These are phyloP conservation scores for Eulimnadia texana DNA, from an alignment of 1,140 invertebrate genomes.

Conservation along the genomic window DNA sequence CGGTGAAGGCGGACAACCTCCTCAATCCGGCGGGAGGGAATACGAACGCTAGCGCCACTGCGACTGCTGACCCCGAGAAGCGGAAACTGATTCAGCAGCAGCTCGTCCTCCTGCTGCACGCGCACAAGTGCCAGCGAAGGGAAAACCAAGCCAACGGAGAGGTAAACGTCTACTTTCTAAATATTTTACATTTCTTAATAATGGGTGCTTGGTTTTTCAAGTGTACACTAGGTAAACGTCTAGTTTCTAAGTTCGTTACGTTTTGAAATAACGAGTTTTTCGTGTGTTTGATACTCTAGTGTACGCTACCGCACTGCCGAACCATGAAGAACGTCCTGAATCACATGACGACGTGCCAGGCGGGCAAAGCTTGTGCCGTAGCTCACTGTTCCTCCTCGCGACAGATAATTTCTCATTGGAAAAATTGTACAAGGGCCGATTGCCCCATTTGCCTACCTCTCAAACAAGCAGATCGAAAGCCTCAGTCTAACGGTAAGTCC, in stretches of 20 bases:
- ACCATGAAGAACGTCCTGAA: slow-evolving; percentile 99
- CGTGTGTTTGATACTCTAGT: slow-evolving; percentile 32
- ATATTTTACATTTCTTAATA: background rate
- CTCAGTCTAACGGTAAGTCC: slow-evolving; percentile 19
- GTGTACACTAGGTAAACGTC: background rate
- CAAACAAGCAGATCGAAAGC: slow-evolving; percentile 80
- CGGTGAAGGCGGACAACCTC: background rate
- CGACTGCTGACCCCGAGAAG: slow-evolving; percentile 81
- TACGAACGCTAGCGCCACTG: background rate
- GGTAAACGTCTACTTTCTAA: slow-evolving; percentile 22
- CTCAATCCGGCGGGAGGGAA: background rate
- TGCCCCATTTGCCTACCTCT: slow-evolving; percentile 96
- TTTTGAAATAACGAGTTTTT: background rate
- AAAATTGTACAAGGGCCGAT: slow-evolving; percentile 84
- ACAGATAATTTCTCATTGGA: slow-evolving; percentile 98
- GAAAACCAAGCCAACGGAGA: slow-evolving; percentile 69
- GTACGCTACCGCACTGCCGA: slow-evolving; percentile 87
- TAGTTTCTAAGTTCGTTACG: background rate
- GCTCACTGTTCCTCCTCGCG: slow-evolving; percentile 95
- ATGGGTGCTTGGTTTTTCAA: background rate
- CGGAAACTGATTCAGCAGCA: slow-evolving; percentile 97
- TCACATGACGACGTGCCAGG: slow-evolving; percentile 95
- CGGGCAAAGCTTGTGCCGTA: slow-evolving; percentile 74
- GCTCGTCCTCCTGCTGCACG: slow-evolving; percentile 86
- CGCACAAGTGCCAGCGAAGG: slow-evolving; percentile 92